Conservation (phyloP, 2,113 vertebrate species). For the Prinia subflava region DNA sequence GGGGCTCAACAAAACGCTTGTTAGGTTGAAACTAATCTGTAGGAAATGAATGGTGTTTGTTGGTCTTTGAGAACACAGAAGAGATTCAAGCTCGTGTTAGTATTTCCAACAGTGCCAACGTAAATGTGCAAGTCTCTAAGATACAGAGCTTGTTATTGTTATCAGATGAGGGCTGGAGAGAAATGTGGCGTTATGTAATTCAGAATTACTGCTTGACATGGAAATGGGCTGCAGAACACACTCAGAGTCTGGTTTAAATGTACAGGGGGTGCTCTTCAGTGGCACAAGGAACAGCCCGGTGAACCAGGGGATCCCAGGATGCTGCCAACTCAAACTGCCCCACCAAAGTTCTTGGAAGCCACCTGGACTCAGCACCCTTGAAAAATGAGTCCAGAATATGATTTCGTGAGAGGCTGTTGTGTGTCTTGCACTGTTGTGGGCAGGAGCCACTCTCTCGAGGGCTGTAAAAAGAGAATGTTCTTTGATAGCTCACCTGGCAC, state of each 20-base stretch:
- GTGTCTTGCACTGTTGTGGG: neutral
- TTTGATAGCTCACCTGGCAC: neutral
- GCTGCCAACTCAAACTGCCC: neutral
- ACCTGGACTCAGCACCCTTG: neutral
- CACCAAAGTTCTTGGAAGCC: neutral
- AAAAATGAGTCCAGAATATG: neutral
- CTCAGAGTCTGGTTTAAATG: conserved; percentile 14
- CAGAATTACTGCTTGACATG: conserved; percentile 15
- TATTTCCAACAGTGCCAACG: conserved; percentile 65
- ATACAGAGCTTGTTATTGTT: conserved; percentile 69
- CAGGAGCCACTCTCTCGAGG: neutral
- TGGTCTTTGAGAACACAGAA: conserved; percentile 71
- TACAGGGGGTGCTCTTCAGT: neutral
- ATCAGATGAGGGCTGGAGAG: conserved; percentile 62
- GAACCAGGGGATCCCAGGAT: neutral
- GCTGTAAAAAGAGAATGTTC: neutral
- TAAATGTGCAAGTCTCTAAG: conserved; percentile 68
- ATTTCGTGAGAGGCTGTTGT: neutral
- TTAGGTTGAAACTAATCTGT: conserved; percentile 73
- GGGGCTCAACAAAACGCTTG: conserved; percentile 69
- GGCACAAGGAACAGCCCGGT: neutral
- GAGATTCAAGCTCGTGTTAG: conserved; percentile 65
- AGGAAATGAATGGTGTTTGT: conserved; percentile 75
- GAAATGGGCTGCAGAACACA: conserved; percentile 9
- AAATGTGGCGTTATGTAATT: conserved; percentile 23